Conservation (phyloP, 2,888 invertebrate species). For the Galerucella calmariensis region DNA sequence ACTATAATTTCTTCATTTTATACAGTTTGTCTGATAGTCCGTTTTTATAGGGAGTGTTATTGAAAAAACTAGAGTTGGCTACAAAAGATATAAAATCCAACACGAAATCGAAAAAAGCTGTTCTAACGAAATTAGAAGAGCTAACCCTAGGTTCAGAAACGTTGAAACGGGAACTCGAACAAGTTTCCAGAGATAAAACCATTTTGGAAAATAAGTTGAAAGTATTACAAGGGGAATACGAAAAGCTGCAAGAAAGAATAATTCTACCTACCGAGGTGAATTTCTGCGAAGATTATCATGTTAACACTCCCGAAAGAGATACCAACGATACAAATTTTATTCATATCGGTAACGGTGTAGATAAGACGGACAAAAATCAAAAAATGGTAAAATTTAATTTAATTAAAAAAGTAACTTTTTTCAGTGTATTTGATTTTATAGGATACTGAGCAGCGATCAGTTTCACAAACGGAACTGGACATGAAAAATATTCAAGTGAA, state of each 20-base stretch:
- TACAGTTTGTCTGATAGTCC: background rate
- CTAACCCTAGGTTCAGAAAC: constrained; percentile 48
- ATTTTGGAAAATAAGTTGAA: constrained; percentile 56
- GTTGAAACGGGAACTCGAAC: constrained; percentile 53
- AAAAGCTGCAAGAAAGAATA: constrained; percentile 53
- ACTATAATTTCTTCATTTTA: background rate
- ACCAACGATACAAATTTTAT: constrained; percentile 31
- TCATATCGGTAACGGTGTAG: constrained; percentile 3
- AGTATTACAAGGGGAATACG: constrained; percentile 55
- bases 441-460: constrained; percentile 30
- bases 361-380: background rate
- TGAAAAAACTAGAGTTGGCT: constrained; percentile 57
- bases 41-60: constrained; percentile 33
- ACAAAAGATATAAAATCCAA: constrained; percentile 58
- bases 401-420: background rate
- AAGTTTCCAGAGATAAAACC: constrained; percentile 55
- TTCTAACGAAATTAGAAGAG: constrained; percentile 59
- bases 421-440: constrained; percentile 4
- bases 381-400: background rate
- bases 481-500: constrained; percentile 58
- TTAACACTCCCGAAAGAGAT: constrained; percentile 51
- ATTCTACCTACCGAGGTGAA: constrained; percentile 41
- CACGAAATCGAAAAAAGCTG: constrained; percentile 58
- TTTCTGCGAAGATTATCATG: constrained; percentile 34
- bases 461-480: constrained; percentile 56